A percentile compares a stretch with the other conserved stretches of the same genome.
Conservation (phyloP, 2,113 vertebrate species). For the Actinemys pallida region DNA sequence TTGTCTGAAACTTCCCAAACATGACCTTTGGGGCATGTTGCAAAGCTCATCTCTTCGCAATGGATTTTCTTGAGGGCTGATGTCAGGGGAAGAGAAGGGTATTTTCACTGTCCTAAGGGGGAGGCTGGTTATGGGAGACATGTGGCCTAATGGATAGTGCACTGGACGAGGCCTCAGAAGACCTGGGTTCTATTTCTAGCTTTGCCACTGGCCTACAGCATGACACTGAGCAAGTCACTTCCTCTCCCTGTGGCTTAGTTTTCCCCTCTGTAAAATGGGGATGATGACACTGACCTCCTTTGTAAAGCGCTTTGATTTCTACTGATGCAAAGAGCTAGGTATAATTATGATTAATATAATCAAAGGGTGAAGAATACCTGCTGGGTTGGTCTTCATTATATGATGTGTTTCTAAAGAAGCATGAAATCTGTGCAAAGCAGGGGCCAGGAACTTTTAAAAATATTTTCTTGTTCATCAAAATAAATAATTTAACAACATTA, state of each 20-base stretch:
- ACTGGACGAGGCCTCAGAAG: not conserved
- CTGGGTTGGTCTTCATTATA: not conserved
- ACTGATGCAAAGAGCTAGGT: not conserved
- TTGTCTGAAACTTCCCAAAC: not conserved
- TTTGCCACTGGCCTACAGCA: not conserved
- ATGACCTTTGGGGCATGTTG: not conserved
- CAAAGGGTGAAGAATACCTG: fast-evolving
- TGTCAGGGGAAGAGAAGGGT: not conserved
- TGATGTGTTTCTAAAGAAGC: not conserved
- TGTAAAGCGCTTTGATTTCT: not conserved
- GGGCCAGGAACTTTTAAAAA: fast-evolving
- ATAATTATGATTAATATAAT: not conserved
- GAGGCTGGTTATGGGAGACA: not conserved
- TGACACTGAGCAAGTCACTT: not conserved
- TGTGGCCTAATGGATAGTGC: not conserved
- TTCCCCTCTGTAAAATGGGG: fast-evolving
- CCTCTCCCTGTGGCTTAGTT: not conserved
- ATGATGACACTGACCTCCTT: not conserved
- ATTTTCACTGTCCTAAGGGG: not conserved
- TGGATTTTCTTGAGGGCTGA: not conserved
- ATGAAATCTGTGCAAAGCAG: not conserved
- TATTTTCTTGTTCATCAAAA: not conserved
- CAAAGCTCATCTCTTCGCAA: not conserved
- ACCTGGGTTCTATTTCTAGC: not conserved
- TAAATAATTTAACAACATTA: not conserved